These are phyloP conservation scores for Argopecten irradians DNA, from an alignment of 1,140 invertebrate genomes.

Conservation along the genomic window DNA sequence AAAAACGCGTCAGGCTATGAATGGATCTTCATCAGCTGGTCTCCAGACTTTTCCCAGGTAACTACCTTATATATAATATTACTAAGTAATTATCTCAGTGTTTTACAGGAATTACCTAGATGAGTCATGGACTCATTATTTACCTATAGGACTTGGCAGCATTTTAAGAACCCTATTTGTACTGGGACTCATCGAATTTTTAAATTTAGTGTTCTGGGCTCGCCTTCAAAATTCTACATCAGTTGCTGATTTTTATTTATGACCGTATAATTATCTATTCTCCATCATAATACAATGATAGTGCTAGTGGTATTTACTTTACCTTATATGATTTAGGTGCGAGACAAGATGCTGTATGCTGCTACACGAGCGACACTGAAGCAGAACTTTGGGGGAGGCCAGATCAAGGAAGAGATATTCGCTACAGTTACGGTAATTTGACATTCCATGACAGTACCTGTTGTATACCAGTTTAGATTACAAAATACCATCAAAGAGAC, in stretches of 20 bases:
- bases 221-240: no score
- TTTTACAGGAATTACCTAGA: neutral
- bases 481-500: no score
- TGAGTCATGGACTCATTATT: no score
- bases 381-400: conserved; percentile 93
- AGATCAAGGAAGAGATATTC: conserved; percentile 95
- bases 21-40: conserved; percentile 97
- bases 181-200: no score
- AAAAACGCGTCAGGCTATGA: conserved; percentile 88
- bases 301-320: neutral
- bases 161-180: no score
- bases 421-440: conserved; percentile 84
- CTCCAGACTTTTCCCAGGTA: conserved; percentile 90
- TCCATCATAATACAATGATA: neutral
- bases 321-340: conserved; percentile 68
- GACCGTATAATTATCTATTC: neutral
- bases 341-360: conserved; percentile 99
- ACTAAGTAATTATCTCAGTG: neutral
- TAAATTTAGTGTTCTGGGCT: no score
- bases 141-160: no score
- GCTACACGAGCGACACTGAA: conserved; percentile 99
- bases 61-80: no score
- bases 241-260: neutral
- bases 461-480: no score
- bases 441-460: no score